A percentile compares a stretch with the other conserved stretches of the same genome.
These are phyloP conservation scores for Deilephila elpenor DNA, from an alignment of 2,888 invertebrate species.

Conservation along the genomic window DNA sequence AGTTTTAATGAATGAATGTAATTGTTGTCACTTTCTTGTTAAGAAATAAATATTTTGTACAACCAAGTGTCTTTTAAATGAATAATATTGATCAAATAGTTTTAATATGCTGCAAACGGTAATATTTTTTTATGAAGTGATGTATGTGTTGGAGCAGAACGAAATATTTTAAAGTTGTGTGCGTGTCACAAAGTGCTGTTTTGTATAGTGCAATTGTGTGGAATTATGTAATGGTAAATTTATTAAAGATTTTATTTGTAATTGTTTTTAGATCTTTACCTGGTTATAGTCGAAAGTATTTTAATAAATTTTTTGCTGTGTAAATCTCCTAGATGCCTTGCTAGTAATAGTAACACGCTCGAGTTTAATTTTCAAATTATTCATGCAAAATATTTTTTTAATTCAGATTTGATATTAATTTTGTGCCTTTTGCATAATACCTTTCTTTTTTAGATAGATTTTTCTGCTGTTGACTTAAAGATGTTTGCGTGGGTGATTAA, in stretches of 20 bases:
- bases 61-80: neutral
- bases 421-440: too few relatives aligned
- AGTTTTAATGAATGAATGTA: neutral
- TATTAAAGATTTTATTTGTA: slow-evolving; percentile 28
- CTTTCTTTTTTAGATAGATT: too few relatives aligned
- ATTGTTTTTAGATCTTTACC: slow-evolving; percentile 8
- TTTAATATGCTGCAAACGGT: slow-evolving; percentile 9
- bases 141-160: neutral
- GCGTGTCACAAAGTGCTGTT: slow-evolving; percentile 40
- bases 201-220: slow-evolving; percentile 36
- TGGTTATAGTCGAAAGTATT: neutral
- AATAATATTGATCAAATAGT: slow-evolving; percentile 4
- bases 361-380: neutral
- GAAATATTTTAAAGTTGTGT: slow-evolving; percentile 28
- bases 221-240: slow-evolving; percentile 21
- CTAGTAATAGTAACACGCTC: neutral
- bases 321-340: slow-evolving; percentile 22
- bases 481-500: neutral
- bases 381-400: neutral
- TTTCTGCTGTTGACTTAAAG: too few relatives aligned
- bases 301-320: neutral
- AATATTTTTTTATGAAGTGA: slow-evolving; percentile 21
- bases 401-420: too few relatives aligned
- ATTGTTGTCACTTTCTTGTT: neutral
- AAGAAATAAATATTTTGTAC: slow-evolving; percentile 6